A percentile compares a stretch with the other conserved stretches of the same genome.
These are phyloP conservation scores for Zygaena filipendulae DNA, from an alignment of 2,888 invertebrate genomes.

Conservation along the genomic window DNA sequence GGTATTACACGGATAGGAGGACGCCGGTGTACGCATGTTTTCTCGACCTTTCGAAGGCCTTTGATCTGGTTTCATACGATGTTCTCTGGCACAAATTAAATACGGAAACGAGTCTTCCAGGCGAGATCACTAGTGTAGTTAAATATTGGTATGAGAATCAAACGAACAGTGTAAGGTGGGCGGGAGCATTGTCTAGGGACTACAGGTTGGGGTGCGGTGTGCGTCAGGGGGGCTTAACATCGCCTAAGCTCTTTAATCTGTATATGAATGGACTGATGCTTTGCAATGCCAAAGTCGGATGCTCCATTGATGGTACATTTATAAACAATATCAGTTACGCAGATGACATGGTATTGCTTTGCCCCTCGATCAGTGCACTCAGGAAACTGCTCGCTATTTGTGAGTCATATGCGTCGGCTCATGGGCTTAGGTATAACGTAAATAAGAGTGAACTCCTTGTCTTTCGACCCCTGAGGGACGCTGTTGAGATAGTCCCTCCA, in stretches of 20 bases:
- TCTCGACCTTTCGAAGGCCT: slow-evolving; percentile 8
- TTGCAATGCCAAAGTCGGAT: not conserved
- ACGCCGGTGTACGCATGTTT: slow-evolving; percentile 7
- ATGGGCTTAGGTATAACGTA: too few species aligned
- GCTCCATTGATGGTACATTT: not conserved
- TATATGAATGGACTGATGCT: not conserved
- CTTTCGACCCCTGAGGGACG: too few species aligned
- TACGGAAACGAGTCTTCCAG: too few species aligned
- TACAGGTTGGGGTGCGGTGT: slow-evolving; percentile 17
- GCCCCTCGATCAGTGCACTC: not conserved
- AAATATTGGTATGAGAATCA: slow-evolving; percentile 12
- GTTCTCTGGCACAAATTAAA: slow-evolving; percentile 8
- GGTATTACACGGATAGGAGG: slow-evolving; percentile 4
- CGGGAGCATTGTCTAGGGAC: slow-evolving; percentile 5
- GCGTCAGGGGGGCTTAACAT: slow-evolving; percentile 13
- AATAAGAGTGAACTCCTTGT: too few species aligned
- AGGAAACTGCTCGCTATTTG: not conserved
- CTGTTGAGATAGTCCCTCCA: too few species aligned
- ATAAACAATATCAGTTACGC: not conserved
- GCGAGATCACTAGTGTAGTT: too few species aligned
- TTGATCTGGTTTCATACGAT: slow-evolving; percentile 7
- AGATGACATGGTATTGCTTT: not conserved
- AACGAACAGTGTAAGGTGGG: slow-evolving; percentile 16
- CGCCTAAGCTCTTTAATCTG: not conserved
- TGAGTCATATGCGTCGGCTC: too few species aligned